Evolutionary conservation across 2,113 vertebrate genomes (phyloP).

Genomic region (Ovibos moschatus): DNA sequence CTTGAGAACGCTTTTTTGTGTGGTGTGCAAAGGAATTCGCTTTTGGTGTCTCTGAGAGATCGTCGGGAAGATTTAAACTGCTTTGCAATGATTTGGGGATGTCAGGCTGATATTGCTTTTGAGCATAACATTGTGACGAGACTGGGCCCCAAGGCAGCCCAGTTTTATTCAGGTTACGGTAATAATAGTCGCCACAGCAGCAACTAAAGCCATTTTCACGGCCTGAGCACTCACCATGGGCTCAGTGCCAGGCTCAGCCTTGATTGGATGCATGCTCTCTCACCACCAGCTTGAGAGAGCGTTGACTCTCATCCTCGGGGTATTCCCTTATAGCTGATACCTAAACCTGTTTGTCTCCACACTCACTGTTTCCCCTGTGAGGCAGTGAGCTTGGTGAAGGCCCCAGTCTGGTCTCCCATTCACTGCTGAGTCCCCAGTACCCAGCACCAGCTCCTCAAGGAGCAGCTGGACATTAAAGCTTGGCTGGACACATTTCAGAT

Average conservation of each 20-base stretch:
- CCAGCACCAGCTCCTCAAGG: not conserved
- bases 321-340: not conserved
- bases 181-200: not conserved
- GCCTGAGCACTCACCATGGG: rapidly evolving
- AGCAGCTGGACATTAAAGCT: not conserved
- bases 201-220: rapidly evolving
- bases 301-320: rapidly evolving
- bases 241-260: not conserved
- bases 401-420: not conserved
- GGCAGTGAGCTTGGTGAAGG: not conserved
- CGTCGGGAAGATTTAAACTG: not conserved
- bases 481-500: not conserved
- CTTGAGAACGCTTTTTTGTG: not conserved
- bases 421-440: not conserved
- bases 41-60: not conserved
- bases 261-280: not conserved
- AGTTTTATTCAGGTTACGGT: not conserved
- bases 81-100: not conserved
- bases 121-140: not conserved
- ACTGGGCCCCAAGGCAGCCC: not conserved
- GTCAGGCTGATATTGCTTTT: not conserved
- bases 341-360: not conserved
- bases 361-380: rapidly evolving
- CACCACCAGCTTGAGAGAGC: not conserved
- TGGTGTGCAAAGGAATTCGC: not conserved